Evolutionary conservation across 2,113 vertebrate genomes (phyloP).

Genomic region (Carassius gibelio): DNA sequence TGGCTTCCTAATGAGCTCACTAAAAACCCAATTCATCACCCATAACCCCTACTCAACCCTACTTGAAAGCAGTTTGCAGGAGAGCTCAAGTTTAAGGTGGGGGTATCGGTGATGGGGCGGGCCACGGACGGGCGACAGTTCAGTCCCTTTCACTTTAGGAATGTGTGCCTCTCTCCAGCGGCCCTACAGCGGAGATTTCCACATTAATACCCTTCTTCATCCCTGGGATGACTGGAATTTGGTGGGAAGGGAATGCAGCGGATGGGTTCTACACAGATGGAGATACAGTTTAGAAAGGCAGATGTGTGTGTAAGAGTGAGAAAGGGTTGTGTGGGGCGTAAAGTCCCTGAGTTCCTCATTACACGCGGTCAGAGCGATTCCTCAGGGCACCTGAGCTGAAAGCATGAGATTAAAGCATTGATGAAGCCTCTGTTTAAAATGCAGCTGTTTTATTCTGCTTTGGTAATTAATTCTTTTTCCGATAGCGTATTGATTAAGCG

Average conservation of each 20-base stretch:
- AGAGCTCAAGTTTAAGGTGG: slow-evolving; percentile 61
- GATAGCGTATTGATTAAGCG: slow-evolving; percentile 99
- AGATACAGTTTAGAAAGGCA: slow-evolving; percentile 37
- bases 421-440: slow-evolving; percentile 99
- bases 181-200: slow-evolving; percentile 84
- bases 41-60: slow-evolving; percentile 96
- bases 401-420: slow-evolving; percentile 99
- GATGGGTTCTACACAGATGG: slow-evolving; percentile 1
- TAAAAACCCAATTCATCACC: slow-evolving; percentile 99
- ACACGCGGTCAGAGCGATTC: slow-evolving; percentile 93
- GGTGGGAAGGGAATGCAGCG: slow-evolving; percentile 73
- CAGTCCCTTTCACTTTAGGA: slow-evolving; percentile 65
- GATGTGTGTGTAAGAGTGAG: slow-evolving; percentile 46
- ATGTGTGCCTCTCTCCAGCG: slow-evolving; percentile 81
- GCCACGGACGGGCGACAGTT: slow-evolving; percentile 27
- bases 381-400: slow-evolving; percentile 96
- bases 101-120: slow-evolving; percentile 45
- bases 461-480: slow-evolving; percentile 99
- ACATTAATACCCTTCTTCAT: slow-evolving; percentile 78
- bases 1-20: slow-evolving; percentile 99
- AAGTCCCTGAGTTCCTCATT: slow-evolving; percentile 99
- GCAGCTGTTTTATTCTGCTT: slow-evolving; percentile 99
- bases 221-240: slow-evolving; percentile 83
- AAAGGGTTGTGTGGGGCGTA: slow-evolving; percentile 68
- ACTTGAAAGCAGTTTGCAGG: slow-evolving; percentile 86